Conservation (phyloP, 2,888 invertebrate species). For the Entomobrya multifasciata region DNA sequence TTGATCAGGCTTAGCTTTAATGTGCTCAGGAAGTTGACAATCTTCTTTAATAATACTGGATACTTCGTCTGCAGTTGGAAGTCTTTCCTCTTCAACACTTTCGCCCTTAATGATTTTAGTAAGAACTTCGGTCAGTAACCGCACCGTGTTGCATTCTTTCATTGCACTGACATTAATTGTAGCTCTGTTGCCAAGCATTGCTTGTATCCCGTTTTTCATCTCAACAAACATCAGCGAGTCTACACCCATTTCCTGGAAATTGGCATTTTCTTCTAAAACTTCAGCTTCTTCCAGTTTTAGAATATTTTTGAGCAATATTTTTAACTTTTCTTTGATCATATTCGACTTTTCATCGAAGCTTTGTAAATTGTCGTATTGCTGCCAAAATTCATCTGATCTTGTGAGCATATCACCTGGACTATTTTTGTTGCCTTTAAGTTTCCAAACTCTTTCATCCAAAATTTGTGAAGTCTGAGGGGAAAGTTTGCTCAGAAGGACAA, state of each 20-base stretch:
- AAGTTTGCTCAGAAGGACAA: too few species aligned
- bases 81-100: not conserved
- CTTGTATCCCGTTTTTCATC: not conserved
- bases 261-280: not conserved
- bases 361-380: not conserved
- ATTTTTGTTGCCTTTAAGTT: too few species aligned
- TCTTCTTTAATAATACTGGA: not conserved
- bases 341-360: too few species aligned
- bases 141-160: not conserved
- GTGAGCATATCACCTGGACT: too few species aligned
- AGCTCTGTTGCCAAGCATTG: not conserved
- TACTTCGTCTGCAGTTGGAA: not conserved
- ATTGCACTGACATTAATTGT: not conserved
- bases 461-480: too few species aligned
- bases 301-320: not conserved
- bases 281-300: not conserved
- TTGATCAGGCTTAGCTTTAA: not conserved
- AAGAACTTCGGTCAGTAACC: not conserved
- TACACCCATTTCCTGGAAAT: not conserved
- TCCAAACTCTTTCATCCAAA: too few species aligned
- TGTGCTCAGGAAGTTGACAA: not conserved
- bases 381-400: not conserved
- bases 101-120: not conserved
- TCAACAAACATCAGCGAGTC: not conserved
- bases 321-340: not conserved